Percentiles rank a stretch among this genome's conserved stretches.
phyloP scores from a whole-genome alignment of 1,140 invertebrate species.

The Nebria ingens region DNA sequence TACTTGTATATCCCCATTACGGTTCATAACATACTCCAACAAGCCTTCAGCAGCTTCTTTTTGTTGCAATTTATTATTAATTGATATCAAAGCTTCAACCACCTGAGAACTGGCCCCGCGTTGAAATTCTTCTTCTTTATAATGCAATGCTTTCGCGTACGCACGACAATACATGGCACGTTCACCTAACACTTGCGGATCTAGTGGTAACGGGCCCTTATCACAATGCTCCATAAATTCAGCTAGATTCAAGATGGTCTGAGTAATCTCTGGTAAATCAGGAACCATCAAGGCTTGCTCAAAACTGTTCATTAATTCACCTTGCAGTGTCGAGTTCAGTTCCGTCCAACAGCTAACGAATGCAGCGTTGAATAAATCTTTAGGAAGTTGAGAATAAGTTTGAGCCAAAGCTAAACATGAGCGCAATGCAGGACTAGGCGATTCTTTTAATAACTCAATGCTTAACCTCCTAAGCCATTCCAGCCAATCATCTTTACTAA shows the following conservation, averaged over 20 bases:
- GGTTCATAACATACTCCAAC: constrained; percentile 81
- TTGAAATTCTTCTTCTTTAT: constrained; percentile 96
- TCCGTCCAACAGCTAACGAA: constrained; percentile 99
- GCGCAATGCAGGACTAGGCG: constrained; percentile 83
- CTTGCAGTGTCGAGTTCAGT: constrained; percentile 67
- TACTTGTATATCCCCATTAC: constrained; percentile 63
- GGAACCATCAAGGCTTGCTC: constrained; percentile 85
- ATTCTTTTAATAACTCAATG: constrained; percentile 90
- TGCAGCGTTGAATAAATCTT: constrained; percentile 96
- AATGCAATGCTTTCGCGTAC: constrained; percentile 94
- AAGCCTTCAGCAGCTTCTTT: constrained; percentile 93
- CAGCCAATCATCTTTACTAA: constrained; percentile 97
- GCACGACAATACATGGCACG: constrained; percentile 72
- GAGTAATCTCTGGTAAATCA: constrained; percentile 93
- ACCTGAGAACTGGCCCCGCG: constrained; percentile 49
- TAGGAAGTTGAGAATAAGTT: constrained; percentile 83
- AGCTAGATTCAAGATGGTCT: constrained; percentile 93
- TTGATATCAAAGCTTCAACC: constrained; percentile 88
- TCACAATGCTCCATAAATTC: constrained; percentile 99
- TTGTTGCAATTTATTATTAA: constrained; percentile 98
- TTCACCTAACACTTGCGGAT: constrained; percentile 70
- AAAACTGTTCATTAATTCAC: constrained; percentile 78
- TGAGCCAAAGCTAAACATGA: constrained; percentile 89
- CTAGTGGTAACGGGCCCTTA: constrained; percentile 85
- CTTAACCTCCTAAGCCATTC: constrained; percentile 90